Percentiles rank a stretch among this genome's conserved stretches.
Evolutionary conservation across 2,888 invertebrate species (phyloP).

Genomic region (Pristionchus exspectatus): DNA sequence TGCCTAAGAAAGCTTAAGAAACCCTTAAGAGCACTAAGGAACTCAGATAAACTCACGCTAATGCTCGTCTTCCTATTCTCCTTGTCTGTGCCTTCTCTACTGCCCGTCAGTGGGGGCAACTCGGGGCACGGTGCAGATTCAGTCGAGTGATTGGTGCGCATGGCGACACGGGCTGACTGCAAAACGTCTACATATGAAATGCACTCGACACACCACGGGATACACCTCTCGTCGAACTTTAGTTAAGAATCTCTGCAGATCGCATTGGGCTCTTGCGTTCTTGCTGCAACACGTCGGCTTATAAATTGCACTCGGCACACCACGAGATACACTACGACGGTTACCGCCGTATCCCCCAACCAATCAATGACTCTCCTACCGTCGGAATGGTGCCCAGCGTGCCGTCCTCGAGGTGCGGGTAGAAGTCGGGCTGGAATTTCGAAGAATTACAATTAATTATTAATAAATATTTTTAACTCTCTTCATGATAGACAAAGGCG

Average conservation of each 20-base stretch:
- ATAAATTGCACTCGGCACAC: background rate
- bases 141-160: conserved; percentile 46
- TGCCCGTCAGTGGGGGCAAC: background rate
- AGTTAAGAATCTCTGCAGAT: background rate
- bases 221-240: background rate
- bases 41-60: background rate
- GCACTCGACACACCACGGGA: background rate
- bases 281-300: background rate
- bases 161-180: conserved; percentile 46
- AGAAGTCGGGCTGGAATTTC: conserved; percentile 59
- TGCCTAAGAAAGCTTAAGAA: background rate
- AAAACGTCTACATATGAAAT: background rate
- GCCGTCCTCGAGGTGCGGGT: conserved; percentile 65
- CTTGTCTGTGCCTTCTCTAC: conserved; percentile 45
- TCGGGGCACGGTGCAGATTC: conserved; percentile 49
- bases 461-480: background rate
- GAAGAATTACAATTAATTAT: background rate
- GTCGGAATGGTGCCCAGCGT: conserved; percentile 67
- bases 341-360: background rate
- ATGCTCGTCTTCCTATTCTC: conserved; percentile 43
- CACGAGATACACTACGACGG: background rate
- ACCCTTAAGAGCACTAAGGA: background rate
- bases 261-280: no score
- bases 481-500: background rate
- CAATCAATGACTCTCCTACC: conserved; percentile 10